Percentiles rank a stretch among this genome's conserved stretches.
These are phyloP conservation scores for Gambusia affinis DNA, from an alignment of 2,113 vertebrate species.

Conservation along the genomic window DNA sequence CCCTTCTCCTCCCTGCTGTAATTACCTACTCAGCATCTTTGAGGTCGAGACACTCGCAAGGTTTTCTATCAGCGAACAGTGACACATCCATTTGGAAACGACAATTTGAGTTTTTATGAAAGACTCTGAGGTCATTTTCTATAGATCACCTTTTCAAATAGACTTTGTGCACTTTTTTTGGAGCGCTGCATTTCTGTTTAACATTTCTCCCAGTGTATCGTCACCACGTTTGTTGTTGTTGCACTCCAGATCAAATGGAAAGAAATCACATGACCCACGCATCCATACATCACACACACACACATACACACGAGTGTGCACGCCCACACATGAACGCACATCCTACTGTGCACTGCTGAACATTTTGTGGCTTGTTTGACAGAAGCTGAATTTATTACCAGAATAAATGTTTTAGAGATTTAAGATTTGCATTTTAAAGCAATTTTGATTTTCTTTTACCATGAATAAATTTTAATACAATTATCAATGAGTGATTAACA, in stretches of 20 bases:
- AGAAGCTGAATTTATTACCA: conserved; percentile 29
- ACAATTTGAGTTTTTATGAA: neutral
- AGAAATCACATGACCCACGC: conserved; percentile 27
- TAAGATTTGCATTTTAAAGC: neutral
- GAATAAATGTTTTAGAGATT: neutral
- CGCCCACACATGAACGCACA: conserved; percentile 19
- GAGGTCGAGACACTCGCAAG: conserved; percentile 6
- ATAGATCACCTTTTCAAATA: neutral
- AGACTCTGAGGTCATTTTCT: neutral
- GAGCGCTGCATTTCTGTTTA: neutral
- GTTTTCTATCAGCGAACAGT: conserved; percentile 16
- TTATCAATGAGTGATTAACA: neutral
- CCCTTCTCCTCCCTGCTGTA: conserved; percentile 63
- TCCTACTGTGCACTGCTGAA: conserved; percentile 54
- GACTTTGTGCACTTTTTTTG: neutral
- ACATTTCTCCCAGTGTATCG: neutral
- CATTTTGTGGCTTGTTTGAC: conserved; percentile 48
- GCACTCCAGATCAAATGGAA: conserved; percentile 25
- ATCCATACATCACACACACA: conserved; percentile 28
- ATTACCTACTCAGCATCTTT: conserved; percentile 69
- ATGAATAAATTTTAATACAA: neutral
- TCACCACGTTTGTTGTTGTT: conserved; percentile 18
- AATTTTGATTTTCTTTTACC: neutral
- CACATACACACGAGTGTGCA: conserved; percentile 38
- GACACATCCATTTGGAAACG: conserved; percentile 1